Percentiles rank a stretch among this genome's conserved stretches.
Conservation (phyloP, 2,888 invertebrate genomes). For the Papilio protenor region DNA sequence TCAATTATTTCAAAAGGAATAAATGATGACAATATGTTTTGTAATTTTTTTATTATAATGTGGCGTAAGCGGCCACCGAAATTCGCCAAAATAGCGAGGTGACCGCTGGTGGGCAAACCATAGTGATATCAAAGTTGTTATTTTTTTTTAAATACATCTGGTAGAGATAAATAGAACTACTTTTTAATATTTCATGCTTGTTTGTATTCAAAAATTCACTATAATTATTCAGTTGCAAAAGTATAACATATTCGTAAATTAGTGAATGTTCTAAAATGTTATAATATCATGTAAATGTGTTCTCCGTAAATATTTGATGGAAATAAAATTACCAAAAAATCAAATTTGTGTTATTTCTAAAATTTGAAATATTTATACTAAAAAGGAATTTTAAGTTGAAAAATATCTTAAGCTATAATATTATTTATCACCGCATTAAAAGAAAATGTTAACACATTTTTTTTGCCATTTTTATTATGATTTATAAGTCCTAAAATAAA, state of each 20-base stretch:
- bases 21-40: no score
- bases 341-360: background rate
- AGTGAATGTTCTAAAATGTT: conserved; percentile 47
- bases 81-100: no score
- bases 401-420: no score
- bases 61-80: no score
- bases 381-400: background rate
- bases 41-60: no score
- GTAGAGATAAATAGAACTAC: no score
- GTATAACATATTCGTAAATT: background rate
- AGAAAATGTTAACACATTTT: no score
- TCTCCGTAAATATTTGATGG: conserved; percentile 65
- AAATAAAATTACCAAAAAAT: conserved; percentile 48
- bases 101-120: no score
- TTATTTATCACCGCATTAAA: no score
- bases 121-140: no score
- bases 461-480: background rate
- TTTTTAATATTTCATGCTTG: no score
- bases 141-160: background rate
- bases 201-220: background rate
- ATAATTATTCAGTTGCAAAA: background rate
- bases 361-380: background rate
- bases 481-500: background rate
- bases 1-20: no score
- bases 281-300: conserved; percentile 59